Evolutionary conservation across 23 tunicate species (phyloP).

Genomic region (Trididemnum nubilum): DNA sequence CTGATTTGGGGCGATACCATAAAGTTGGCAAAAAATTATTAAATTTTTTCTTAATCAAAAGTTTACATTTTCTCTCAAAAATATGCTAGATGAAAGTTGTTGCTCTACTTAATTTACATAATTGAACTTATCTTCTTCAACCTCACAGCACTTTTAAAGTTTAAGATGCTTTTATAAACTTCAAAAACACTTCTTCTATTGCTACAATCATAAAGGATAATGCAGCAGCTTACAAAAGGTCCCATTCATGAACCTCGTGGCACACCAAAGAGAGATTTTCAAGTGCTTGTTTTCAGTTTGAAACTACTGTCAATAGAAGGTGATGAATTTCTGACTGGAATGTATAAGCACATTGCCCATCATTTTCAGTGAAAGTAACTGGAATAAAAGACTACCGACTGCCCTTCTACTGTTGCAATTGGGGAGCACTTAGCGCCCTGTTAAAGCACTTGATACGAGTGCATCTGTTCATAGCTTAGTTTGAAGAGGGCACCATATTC

Average conservation of each 20-base stretch:
- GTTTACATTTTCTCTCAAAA: no score
- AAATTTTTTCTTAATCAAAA: no score
- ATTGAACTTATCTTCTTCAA: no score
- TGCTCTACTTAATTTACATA: no score
- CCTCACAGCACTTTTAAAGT: no score
- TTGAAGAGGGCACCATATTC: slow-evolving; percentile 13
- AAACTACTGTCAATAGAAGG: not conserved
- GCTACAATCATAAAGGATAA: not conserved
- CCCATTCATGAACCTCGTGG: not conserved
- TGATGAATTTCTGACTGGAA: not conserved
- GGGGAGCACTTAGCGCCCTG: slow-evolving; percentile 4
- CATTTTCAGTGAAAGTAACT: slow-evolving; percentile 8
- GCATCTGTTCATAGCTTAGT: slow-evolving; percentile 5
- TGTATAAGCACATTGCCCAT: not conserved
- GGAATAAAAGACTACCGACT: not conserved
- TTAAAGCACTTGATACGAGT: not conserved
- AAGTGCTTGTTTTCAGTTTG: not conserved
- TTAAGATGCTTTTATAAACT: no score
- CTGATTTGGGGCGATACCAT: no score
- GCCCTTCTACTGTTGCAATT: slow-evolving; percentile 9
- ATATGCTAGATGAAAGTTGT: no score
- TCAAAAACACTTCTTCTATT: no score
- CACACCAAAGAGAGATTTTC: not conserved
- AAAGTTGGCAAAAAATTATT: no score
- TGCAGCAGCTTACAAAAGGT: not conserved